phyloP scores from a whole-genome alignment of 2,113 vertebrate genomes.

The Donacobius atricapilla region DNA sequence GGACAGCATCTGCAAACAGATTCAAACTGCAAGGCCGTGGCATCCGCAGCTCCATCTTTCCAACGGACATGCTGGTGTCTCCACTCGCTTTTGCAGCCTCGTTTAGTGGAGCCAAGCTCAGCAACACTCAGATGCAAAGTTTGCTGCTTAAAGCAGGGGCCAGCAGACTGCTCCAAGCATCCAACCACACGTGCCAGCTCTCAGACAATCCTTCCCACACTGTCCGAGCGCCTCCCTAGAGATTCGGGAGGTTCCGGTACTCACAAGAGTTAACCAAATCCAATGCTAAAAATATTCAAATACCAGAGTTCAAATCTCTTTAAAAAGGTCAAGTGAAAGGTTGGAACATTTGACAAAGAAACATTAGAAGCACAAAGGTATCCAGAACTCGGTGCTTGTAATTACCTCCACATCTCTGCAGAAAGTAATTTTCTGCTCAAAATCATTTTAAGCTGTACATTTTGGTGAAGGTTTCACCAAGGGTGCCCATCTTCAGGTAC shows the following conservation, averaged over 20 bases:
- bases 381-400: not conserved
- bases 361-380: not conserved
- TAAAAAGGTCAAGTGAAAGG: slow-evolving; percentile 55
- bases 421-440: not conserved
- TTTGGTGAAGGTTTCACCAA: not conserved
- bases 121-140: not conserved
- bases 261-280: slow-evolving; percentile 37
- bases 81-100: not conserved
- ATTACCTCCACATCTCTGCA: not conserved
- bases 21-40: not conserved
- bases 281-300: slow-evolving; percentile 61
- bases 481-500: not conserved
- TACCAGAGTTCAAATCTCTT: slow-evolving; percentile 20
- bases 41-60: not conserved
- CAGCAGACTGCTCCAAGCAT: not conserved
- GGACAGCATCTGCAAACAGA: not conserved
- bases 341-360: not conserved
- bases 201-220: not conserved
- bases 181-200: not conserved
- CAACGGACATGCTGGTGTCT: accelerated
- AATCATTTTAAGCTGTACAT: not conserved
- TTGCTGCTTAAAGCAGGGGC: not conserved
- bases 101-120: not conserved
- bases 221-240: accelerated
- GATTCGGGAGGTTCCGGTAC: not conserved